These are phyloP conservation scores for Ascidia mentula DNA, from an alignment of 23 tunicate genomes.

Conservation along the genomic window DNA sequence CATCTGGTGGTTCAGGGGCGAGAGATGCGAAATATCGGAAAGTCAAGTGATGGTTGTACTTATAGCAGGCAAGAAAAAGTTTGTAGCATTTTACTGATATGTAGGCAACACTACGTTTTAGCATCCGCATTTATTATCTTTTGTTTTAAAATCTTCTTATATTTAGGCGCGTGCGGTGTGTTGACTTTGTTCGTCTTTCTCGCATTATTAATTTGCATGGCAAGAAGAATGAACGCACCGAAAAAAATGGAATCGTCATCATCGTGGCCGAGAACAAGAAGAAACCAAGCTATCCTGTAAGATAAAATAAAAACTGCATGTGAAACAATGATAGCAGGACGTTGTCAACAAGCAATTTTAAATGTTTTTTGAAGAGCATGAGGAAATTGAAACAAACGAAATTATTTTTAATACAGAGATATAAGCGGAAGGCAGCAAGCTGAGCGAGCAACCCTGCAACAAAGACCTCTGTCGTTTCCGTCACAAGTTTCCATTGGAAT, in stretches of 20 bases:
- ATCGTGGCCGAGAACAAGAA: not conserved
- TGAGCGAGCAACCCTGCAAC: not conserved
- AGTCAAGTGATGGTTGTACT: not conserved
- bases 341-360: too few species aligned
- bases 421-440: not conserved
- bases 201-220: not conserved
- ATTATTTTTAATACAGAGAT: not conserved
- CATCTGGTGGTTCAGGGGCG: slow-evolving; percentile 13
- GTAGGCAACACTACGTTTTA: too few species aligned
- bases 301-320: too few species aligned
- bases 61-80: not conserved
- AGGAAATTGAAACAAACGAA: too few species aligned
- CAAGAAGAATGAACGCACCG: not conserved
- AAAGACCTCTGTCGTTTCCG: not conserved
- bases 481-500: not conserved
- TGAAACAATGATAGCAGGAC: too few species aligned
- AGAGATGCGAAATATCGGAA: not conserved
- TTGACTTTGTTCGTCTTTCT: not conserved
- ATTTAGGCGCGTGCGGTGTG: not conserved
- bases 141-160: too few species aligned
- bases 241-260: not conserved
- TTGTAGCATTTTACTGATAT: too few species aligned
- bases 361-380: too few species aligned
- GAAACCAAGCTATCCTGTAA: not conserved
- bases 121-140: too few species aligned